Conservation (phyloP, 2,797 vertebrate genomes). For the Ctenochaetus hawaiiensis region DNA sequence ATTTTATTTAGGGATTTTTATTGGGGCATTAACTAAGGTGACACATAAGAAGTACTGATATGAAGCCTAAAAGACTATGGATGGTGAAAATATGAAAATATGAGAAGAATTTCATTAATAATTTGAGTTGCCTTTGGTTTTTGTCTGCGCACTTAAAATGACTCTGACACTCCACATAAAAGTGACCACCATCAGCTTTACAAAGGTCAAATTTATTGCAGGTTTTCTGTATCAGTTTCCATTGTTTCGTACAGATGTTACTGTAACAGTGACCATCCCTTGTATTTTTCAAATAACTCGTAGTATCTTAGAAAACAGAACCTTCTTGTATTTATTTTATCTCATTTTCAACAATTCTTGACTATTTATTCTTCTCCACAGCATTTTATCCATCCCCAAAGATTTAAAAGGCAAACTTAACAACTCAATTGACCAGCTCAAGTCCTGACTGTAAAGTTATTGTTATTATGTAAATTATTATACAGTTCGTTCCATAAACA, state of each 20-base stretch:
- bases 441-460: not conserved
- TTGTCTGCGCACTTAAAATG: too few relatives aligned
- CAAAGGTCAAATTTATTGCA: constrained; percentile 67
- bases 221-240: constrained; percentile 18
- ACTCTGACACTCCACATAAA: not conserved
- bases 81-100: too few relatives aligned
- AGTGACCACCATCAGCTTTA: constrained; percentile 34
- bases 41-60: too few relatives aligned
- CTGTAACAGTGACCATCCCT: not conserved
- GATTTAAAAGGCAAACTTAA: constrained; percentile 5
- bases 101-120: too few relatives aligned
- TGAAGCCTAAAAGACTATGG: too few relatives aligned
- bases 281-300: not conserved
- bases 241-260: constrained; percentile 12
- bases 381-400: not conserved
- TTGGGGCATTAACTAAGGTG: too few relatives aligned
- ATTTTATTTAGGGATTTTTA: too few relatives aligned
- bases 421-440: not conserved
- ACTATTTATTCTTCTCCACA: not conserved
- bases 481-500: not conserved
- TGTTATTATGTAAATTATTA: not conserved
- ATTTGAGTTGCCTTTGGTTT: too few relatives aligned
- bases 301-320: not conserved
- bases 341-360: not conserved
- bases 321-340: not conserved